Evolutionary conservation across 2,888 invertebrate species (phyloP).

Genomic region (Byasa hedistus): DNA sequence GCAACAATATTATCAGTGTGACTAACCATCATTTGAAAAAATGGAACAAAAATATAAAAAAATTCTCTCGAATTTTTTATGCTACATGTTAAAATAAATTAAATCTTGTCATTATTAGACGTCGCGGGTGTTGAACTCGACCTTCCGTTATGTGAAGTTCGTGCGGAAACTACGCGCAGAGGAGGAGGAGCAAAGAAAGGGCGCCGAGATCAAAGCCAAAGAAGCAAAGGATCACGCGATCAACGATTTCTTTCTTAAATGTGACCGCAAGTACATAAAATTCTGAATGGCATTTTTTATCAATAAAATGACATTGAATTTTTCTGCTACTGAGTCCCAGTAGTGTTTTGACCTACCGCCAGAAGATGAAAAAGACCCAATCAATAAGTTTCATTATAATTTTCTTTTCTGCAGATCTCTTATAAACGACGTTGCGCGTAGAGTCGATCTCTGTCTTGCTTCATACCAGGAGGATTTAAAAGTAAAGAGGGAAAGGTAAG

Average conservation of each 20-base stretch:
- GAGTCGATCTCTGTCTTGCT: constrained; percentile 67
- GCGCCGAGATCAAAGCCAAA: constrained; percentile 49
- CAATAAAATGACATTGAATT: too few species aligned
- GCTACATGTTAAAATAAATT: neutral
- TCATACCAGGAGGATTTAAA: constrained; percentile 70
- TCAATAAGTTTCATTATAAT: neutral
- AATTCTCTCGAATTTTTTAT: too few species aligned
- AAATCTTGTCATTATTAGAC: constrained; percentile 46
- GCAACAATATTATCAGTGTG: too few species aligned
- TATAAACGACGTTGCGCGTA: constrained; percentile 63
- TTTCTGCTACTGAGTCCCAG: too few species aligned
- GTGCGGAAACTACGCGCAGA: constrained; percentile 57
- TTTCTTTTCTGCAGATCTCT: constrained; percentile 47
- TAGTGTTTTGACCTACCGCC: neutral
- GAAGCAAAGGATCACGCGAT: constrained; percentile 53
- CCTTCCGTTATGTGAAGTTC: constrained; percentile 62
- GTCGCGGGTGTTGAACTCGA: constrained; percentile 64
- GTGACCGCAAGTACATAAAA: constrained; percentile 56
- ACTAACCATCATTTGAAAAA: too few species aligned
- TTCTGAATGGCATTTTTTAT: neutral
- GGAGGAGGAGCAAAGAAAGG: constrained; percentile 59
- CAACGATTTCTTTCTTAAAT: constrained; percentile 62
- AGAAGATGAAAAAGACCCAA: neutral
- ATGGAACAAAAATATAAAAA: too few species aligned
- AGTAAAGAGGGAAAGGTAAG: constrained; percentile 61